A percentile compares a stretch with the other conserved stretches of the same genome.
Conservation (phyloP, 1,140 invertebrate species). For the Drosophila sp. region DNA sequence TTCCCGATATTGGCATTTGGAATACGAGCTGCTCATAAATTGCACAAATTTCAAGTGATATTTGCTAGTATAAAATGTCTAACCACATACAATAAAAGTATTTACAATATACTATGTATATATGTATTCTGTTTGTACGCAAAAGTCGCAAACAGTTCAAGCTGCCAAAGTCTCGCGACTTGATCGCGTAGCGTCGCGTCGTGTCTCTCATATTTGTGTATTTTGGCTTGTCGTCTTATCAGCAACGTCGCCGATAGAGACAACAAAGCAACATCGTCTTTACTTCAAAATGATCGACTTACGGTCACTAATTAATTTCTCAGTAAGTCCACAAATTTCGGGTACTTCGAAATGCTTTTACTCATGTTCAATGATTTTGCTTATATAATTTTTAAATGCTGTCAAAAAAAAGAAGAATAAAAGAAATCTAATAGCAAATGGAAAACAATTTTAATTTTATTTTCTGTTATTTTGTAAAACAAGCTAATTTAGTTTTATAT, state of each 20-base stretch:
- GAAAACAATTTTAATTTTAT: too few species aligned
- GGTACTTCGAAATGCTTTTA: background rate
- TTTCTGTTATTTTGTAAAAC: too few species aligned
- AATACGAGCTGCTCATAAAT: conserved; percentile 39
- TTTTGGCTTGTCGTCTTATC: conserved; percentile 57
- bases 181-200: background rate
- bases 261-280: conserved; percentile 24
- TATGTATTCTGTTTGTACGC: conserved; percentile 18
- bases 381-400: too few species aligned
- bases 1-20: conserved; percentile 25
- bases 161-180: conserved; percentile 30
- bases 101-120: background rate
- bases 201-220: conserved; percentile 42
- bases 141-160: conserved; percentile 34
- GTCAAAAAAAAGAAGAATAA: too few species aligned
- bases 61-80: conserved; percentile 14
- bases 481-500: too few species aligned
- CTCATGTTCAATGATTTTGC: too few species aligned
- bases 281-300: background rate
- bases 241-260: conserved; percentile 35
- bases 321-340: background rate
- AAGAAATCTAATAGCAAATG: too few species aligned
- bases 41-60: conserved; percentile 34
- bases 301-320: background rate
- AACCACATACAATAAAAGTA: background rate